Percentiles rank a stretch among this genome's conserved stretches.
These are phyloP conservation scores for Tolmerus cingulatus DNA, from an alignment of 2,888 invertebrate genomes.

Conservation along the genomic window DNA sequence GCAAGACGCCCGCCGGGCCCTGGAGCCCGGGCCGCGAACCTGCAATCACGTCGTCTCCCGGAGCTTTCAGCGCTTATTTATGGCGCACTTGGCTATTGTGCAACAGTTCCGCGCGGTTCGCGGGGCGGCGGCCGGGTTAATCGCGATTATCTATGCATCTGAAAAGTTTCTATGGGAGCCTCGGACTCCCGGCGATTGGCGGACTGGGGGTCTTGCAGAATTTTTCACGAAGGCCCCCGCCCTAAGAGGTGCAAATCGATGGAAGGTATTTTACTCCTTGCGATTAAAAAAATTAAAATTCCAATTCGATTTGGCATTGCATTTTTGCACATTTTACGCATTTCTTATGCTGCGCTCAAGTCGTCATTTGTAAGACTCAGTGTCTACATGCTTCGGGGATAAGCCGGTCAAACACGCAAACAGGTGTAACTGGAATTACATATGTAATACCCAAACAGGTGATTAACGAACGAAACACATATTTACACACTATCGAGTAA, in stretches of 20 bases:
- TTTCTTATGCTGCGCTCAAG: neutral
- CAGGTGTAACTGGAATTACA: neutral
- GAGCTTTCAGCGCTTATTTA: conserved; percentile 1
- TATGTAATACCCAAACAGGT: neutral
- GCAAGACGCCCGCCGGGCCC: neutral
- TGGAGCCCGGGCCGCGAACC: neutral
- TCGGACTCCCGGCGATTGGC: neutral
- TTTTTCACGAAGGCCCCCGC: neutral
- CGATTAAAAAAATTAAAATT: neutral
- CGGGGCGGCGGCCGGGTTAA: neutral
- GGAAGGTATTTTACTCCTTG: neutral
- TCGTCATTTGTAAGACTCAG: neutral
- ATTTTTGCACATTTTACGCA: neutral
- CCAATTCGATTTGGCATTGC: neutral
- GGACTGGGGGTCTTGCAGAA: neutral
- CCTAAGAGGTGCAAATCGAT: neutral
- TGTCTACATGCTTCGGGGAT: neutral
- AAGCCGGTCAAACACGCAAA: neutral
- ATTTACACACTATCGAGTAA: neutral
- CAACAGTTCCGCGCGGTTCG: neutral
- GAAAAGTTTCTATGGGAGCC: conserved; percentile 3
- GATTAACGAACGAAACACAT: neutral
- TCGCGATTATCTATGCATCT: conserved; percentile 31
- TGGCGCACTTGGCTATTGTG: conserved; percentile 18
- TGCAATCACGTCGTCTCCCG: conserved; percentile 34